Evolutionary conservation across 2,888 invertebrate species (phyloP), one percentile per base, ranked within the genome.

Genomic region (Rhagium mordax): DNA sequence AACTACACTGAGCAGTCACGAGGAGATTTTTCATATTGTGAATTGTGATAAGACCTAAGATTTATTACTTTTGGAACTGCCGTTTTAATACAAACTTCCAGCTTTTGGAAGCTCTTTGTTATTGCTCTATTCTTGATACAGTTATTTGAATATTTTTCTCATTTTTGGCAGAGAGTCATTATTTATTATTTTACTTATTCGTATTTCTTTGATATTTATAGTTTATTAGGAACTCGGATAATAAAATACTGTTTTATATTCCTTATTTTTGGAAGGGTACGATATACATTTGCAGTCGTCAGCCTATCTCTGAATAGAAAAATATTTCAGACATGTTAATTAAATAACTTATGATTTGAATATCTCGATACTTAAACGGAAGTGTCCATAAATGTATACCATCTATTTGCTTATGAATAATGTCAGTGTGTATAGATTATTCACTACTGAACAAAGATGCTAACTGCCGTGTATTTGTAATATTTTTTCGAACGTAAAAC

Each of bases 1-100:
- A 20, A 33, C 29, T 21, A 24, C 55, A 55, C 21, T 55, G 55
- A 73, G 51, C 70, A 66, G 71, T 74, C 61, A 21, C 61, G 74
- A 65, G 59, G 74, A 75, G 74, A 76, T 76, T 78, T 76, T 76
- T 78, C 76, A 78, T 78, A 78, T 78, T 72, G 74, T 74, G 74
- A 78, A 78, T 74, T 78, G 78, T 76, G 78, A 76, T 78, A 78
- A 74, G 72, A 71, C 64, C 70, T 55, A 70, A 78, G 78, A 78
- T 76, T 78, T 78, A 78, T 78, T 75, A 70, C 75, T 70, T 60
- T 60, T 70, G 62, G 59, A 51, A 57, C 15, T 53, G 71, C 69
- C 41, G 66, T 74, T 75, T 75, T 75, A 78, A 78, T 75, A 75
- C 73, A 74, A 78, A 78, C 77, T 75, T 78, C 71, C 71, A 49